Base-by-base conservation (phyloP, 2,888 invertebrate genomes). In the Oxycera nigricornis region DNA sequence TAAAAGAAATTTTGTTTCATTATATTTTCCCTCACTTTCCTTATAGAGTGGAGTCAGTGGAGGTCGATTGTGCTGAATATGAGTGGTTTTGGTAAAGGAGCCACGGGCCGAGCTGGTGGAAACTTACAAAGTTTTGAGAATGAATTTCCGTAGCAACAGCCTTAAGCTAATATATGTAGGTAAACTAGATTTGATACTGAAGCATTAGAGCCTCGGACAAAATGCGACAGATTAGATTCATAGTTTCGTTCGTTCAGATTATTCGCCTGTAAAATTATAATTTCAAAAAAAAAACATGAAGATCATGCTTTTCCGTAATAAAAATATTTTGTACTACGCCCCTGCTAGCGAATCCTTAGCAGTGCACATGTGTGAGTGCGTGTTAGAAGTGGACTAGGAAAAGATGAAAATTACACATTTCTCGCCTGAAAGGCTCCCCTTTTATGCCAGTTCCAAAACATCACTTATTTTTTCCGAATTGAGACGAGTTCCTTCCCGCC, bases 1-100 rank as follows among this genome's bases (percentile, higher is more conserved):
- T 76, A 61, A 76, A 76, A 76, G 73, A 76, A 72, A 65, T 74
- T 75, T 75, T 75, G 61, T 76, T 76, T 76, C 74, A 73, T 76
- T 76, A 73, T 74, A 76, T 76, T 76, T 76, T 76, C 72, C 50
- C 35, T 70, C 55, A 14, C 31, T 52, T 68, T 59, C 17, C 59
- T 35, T 35, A 24, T 41, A 26, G 24, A 39, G 26, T 41, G 65
- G 35, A 41, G 30, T 26, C 26, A 35, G 26, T 68, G 35, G 70
- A 20, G 52, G 31, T 55, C 20, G 70, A 2, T 52, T 31, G 52
- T 14, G 20, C 20, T n/a, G 39, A 14, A 62, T 11, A 35, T 17
- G 62, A 62, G 20, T 17, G 46, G 3, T 11, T 46, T 2, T n/a
- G n/a, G n/a, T n/a, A n/a, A n/a, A n/a, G n/a, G n/a, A 46, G 46